These are phyloP conservation scores for Trematocara unimaculatum DNA, from an alignment of 2,113 vertebrate species.

Conservation along the genomic window DNA sequence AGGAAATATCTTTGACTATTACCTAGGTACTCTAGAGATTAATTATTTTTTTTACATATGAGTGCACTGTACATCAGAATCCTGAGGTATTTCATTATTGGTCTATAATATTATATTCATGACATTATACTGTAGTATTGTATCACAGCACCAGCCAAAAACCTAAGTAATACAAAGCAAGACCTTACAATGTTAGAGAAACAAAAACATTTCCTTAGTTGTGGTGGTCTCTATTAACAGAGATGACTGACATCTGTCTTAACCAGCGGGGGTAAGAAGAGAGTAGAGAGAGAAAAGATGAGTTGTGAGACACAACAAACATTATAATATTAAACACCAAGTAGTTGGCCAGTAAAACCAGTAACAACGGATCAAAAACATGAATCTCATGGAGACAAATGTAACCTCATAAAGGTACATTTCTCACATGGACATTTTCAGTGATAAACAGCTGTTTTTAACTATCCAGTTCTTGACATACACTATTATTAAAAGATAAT, in stretches of 20 bases:
- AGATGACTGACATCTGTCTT: background rate
- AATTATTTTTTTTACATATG: background rate
- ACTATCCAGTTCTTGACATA: background rate
- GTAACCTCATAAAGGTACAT: background rate
- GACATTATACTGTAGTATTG: background rate
- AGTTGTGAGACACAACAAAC: background rate
- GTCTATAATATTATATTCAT: background rate
- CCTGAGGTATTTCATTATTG: background rate
- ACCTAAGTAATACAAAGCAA: background rate
- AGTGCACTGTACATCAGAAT: background rate
- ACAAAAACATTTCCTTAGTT: background rate
- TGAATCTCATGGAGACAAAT: background rate
- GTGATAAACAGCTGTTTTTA: background rate
- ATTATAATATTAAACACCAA: background rate
- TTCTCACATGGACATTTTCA: background rate
- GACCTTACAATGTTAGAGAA: background rate
- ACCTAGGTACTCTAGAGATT: background rate
- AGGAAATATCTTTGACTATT: background rate
- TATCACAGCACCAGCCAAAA: background rate
- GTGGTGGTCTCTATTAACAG: background rate
- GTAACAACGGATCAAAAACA: background rate
- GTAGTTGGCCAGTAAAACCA: background rate
- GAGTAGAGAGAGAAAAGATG: background rate
- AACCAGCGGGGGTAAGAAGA: background rate
- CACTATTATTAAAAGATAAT: background rate